A percentile compares a stretch with the other conserved stretches of the same genome.
These are phyloP conservation scores for Garra rufa DNA, from an alignment of 2,113 vertebrate species.

Conservation along the genomic window DNA sequence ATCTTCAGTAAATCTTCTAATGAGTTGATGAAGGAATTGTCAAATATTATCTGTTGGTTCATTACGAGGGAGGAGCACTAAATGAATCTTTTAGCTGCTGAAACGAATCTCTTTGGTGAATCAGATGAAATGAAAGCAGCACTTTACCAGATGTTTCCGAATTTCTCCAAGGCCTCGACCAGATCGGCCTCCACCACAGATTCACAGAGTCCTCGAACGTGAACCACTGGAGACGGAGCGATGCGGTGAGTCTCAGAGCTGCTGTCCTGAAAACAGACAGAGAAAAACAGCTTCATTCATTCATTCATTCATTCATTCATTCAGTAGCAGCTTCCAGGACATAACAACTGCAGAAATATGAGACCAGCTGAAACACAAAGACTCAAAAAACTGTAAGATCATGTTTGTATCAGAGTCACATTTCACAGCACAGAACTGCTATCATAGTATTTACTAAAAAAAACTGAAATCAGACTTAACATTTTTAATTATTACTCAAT, in stretches of 20 bases:
- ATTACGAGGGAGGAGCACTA: background rate
- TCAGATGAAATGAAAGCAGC: background rate
- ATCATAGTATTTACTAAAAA: too few relatives aligned
- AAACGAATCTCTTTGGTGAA: background rate
- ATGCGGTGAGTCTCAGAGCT: slow-evolving; percentile 83
- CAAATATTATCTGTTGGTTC: background rate
- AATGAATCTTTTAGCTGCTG: background rate
- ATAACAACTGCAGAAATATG: too few relatives aligned
- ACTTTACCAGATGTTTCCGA: slow-evolving; percentile 91
- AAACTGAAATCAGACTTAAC: too few relatives aligned
- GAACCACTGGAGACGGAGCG: slow-evolving; percentile 93
- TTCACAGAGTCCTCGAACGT: slow-evolving; percentile 92
- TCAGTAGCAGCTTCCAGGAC: background rate
- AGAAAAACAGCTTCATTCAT: background rate
- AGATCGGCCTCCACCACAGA: slow-evolving; percentile 97
- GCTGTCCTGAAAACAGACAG: slow-evolving; percentile 64
- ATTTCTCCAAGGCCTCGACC: slow-evolving; percentile 92
- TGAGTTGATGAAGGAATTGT: too few relatives aligned
- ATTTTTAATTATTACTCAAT: too few relatives aligned
- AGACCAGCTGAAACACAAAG: too few relatives aligned
- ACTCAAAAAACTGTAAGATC: too few relatives aligned
- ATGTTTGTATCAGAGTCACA: too few relatives aligned
- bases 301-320: background rate
- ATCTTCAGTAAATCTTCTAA: too few relatives aligned
- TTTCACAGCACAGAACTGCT: too few relatives aligned